A percentile compares a stretch with the other conserved stretches of the same genome.
Conservation (phyloP, 2,797 vertebrate species). For the Mallotus villosus region DNA sequence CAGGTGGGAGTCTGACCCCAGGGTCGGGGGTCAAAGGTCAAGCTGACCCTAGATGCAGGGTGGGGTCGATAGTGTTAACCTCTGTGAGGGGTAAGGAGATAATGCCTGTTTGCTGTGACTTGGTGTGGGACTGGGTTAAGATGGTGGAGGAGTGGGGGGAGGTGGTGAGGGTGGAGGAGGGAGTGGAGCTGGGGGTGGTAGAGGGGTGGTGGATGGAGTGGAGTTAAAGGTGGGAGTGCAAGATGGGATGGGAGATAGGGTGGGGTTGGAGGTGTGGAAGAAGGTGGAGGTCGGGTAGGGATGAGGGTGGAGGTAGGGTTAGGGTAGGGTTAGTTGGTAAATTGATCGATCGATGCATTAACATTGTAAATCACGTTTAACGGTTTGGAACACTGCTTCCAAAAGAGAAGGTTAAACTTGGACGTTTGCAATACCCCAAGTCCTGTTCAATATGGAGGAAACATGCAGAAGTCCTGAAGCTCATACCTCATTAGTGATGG, state of each 20-base stretch:
- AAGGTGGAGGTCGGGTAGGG: too few relatives aligned
- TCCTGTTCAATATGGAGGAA: conserved; percentile 17
- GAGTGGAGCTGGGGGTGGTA: too few relatives aligned
- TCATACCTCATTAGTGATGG: background rate
- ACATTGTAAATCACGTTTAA: background rate
- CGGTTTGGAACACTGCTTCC: background rate
- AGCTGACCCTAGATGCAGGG: background rate
- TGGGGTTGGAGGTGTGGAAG: too few relatives aligned
- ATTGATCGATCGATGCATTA: background rate
- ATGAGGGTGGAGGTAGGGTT: background rate
- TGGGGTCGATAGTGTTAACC: background rate
- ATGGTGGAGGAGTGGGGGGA: too few relatives aligned
- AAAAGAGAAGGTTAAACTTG: conserved; percentile 4
- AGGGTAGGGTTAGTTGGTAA: too few relatives aligned
- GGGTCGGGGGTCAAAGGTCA: background rate
- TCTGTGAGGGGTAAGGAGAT: too few relatives aligned
- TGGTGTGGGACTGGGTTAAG: too few relatives aligned
- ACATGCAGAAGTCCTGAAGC: background rate
- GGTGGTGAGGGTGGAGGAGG: too few relatives aligned
- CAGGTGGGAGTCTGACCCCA: conserved; percentile 73
- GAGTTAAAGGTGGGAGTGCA: too few relatives aligned
- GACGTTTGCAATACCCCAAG: conserved; percentile 1
- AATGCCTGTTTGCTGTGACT: too few relatives aligned
- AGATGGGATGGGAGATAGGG: too few relatives aligned
- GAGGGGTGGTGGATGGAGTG: too few relatives aligned